Evolutionary conservation across 1,140 invertebrate genomes (phyloP).

Genomic region (Macrosteles quadrilineatus): DNA sequence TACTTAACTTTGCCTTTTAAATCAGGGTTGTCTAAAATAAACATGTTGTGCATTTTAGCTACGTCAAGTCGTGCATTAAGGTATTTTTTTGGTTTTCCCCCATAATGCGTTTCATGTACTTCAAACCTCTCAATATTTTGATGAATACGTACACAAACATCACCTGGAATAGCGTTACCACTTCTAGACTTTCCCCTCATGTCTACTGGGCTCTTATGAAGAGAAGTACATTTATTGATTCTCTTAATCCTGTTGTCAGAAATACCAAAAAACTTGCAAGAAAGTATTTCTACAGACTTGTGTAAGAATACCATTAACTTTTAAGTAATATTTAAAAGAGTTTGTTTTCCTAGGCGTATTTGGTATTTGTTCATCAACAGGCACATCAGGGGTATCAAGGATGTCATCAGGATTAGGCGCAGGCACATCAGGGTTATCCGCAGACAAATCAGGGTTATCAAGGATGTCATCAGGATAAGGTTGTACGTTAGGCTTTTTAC

Average conservation of each 20-base stretch:
- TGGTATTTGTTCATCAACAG: neutral
- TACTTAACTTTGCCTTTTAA: constrained; percentile 21
- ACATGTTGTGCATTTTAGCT: constrained; percentile 22
- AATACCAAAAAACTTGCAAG: neutral
- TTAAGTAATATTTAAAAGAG: neutral
- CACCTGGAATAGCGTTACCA: neutral
- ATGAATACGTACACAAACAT: neutral
- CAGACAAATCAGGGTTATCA: too few species aligned
- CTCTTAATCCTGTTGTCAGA: constrained; percentile 10
- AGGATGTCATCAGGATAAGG: too few species aligned
- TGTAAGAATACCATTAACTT: neutral
- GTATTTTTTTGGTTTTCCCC: too few species aligned
- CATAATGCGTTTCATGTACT: too few species aligned
- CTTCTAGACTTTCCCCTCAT: constrained; percentile 3
- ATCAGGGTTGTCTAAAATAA: constrained; percentile 17
- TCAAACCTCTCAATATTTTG: neutral
- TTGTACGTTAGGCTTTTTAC: too few species aligned
- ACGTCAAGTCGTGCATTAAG: constrained; percentile 10
- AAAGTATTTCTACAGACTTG: neutral
- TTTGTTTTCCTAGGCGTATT: neutral
- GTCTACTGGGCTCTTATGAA: constrained; percentile 7
- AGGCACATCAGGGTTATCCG: neutral
- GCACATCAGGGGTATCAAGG: neutral
- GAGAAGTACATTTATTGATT: neutral
- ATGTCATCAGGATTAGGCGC: neutral